These are phyloP conservation scores for Monarcha castaneiventris DNA, from an alignment of 2,113 vertebrate species.

Conservation along the genomic window DNA sequence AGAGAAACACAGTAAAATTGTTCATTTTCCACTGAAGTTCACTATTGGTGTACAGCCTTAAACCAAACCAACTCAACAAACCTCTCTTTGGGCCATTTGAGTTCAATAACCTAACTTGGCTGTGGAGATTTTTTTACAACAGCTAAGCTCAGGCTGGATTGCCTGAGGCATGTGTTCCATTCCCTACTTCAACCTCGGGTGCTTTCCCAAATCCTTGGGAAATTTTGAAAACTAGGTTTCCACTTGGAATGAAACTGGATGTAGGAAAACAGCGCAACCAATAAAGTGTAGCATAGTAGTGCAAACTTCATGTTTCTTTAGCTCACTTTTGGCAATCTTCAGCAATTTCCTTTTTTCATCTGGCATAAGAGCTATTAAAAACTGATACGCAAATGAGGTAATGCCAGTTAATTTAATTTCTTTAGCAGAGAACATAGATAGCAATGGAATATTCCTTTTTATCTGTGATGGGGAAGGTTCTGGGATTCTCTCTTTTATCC, in stretches of 20 bases:
- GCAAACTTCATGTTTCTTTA: not conserved
- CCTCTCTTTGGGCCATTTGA: not conserved
- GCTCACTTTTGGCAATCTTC: not conserved
- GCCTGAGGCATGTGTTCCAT: not conserved
- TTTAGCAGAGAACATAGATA: not conserved
- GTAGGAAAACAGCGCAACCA: not conserved
- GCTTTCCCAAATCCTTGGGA: not conserved
- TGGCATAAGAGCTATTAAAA: not conserved
- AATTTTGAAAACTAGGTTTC: not conserved
- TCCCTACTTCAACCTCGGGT: not conserved
- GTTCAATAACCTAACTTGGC: not conserved
- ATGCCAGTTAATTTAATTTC: not conserved
- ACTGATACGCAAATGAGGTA: not conserved
- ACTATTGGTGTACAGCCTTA: not conserved
- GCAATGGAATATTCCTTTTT: constrained; percentile 15
- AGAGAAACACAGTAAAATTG: not conserved
- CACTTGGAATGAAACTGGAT: not conserved
- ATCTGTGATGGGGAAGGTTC: not conserved
- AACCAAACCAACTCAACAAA: not conserved
- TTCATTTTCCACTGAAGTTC: not conserved
- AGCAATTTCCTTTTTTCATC: not conserved
- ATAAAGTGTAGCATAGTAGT: not conserved
- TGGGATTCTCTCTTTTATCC: not conserved
- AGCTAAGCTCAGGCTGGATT: not conserved
- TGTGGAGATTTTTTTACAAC: not conserved